Percentiles rank a stretch among this genome's conserved stretches.
These are phyloP conservation scores for Antheraea pernyi DNA, from an alignment of 1,140 invertebrate species.

Conservation along the genomic window DNA sequence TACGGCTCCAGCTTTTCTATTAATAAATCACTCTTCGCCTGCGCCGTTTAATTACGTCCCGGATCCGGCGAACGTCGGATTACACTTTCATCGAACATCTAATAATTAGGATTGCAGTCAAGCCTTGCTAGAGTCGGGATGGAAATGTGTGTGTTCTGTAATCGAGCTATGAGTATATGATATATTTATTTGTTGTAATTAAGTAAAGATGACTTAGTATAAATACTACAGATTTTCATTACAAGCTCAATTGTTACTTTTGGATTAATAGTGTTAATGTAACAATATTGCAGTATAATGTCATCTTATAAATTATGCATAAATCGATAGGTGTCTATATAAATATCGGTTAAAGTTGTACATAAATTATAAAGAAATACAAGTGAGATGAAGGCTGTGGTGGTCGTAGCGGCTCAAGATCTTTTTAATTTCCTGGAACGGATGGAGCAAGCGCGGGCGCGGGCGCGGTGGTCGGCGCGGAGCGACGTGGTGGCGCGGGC, in stretches of 20 bases:
- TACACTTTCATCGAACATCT: slow-evolving; percentile 78
- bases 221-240: no score
- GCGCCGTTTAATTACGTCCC: slow-evolving; percentile 76
- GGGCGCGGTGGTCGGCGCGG: slow-evolving; percentile 26
- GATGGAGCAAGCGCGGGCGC: slow-evolving; percentile 32
- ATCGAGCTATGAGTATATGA: background rate
- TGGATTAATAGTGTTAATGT: no score
- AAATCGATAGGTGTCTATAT: background rate
- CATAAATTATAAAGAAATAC: slow-evolving; percentile 1
- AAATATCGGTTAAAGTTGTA: background rate
- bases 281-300: no score
- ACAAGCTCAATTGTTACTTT: no score
- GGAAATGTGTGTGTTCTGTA: slow-evolving; percentile 67
- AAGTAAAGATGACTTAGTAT: no score
- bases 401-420: slow-evolving; percentile 47
- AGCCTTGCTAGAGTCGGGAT: slow-evolving; percentile 33
- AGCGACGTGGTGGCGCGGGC: slow-evolving; percentile 23
- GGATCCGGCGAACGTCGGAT: slow-evolving; percentile 74
- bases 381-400: background rate
- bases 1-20: slow-evolving; percentile 78
- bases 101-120: slow-evolving; percentile 70
- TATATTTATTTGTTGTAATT: no score
- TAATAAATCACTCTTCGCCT: slow-evolving; percentile 79
- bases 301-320: no score
- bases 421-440: slow-evolving; percentile 71